Conservation (phyloP, 2,113 vertebrate genomes). For the Callospermophilus lateralis region DNA sequence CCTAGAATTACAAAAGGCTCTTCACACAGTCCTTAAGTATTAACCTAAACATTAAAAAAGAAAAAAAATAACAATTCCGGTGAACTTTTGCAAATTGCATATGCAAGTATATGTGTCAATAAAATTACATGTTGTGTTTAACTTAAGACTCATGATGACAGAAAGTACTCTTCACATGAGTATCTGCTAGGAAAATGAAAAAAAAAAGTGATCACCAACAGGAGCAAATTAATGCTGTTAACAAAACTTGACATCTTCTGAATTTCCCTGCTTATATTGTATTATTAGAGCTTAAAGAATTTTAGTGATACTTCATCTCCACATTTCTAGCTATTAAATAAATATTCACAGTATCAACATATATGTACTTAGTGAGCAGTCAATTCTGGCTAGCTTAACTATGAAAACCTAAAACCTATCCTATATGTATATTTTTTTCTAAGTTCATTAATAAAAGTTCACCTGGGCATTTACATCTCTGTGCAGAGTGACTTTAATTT, state of each 20-base stretch:
- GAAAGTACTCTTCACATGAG: neutral
- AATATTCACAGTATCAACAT: neutral
- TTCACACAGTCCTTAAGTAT: neutral
- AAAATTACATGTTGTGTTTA: neutral
- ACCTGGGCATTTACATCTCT: constrained; percentile 14
- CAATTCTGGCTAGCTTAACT: neutral
- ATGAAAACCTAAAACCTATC: constrained; percentile 11
- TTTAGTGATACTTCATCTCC: neutral
- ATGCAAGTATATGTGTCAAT: neutral
- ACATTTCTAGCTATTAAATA: neutral
- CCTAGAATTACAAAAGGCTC: neutral
- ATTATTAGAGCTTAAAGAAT: constrained; percentile 10
- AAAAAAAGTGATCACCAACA: neutral
- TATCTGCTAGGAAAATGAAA: neutral
- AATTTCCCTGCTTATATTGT: constrained; percentile 6
- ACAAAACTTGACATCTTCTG: constrained; percentile 41
- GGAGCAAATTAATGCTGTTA: neutral
- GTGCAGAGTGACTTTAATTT: constrained; percentile 25
- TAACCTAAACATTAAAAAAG: neutral
- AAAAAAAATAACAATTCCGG: neutral
- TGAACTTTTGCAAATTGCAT: neutral
- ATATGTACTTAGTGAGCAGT: neutral
- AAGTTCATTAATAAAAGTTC: neutral
- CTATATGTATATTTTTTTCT: neutral
- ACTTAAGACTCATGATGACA: neutral